Percentiles rank a stretch among this genome's conserved stretches.
Evolutionary conservation across 35 echinoderm and acorn worm genomes (phyloP).

Genomic region (Ophioderma brevispina): DNA sequence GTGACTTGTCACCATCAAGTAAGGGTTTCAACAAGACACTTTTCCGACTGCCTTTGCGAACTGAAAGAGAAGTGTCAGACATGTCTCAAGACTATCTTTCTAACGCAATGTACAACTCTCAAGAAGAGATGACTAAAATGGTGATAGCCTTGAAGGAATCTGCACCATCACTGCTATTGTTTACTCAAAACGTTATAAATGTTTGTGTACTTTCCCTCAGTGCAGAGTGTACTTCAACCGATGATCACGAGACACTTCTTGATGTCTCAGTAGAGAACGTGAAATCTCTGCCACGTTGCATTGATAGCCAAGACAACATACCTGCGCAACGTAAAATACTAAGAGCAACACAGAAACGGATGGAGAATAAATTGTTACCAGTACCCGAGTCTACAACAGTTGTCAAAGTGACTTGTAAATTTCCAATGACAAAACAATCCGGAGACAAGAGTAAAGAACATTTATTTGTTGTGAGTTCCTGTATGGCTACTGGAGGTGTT

Average conservation of each 20-base stretch:
- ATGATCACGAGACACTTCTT: not conserved
- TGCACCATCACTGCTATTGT: conserved; percentile 49
- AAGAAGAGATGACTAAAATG: conserved; percentile 35
- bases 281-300: not conserved
- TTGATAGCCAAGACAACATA: not conserved
- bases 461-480: conserved; percentile 21
- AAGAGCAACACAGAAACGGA: conserved; percentile 9
- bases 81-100: conserved; percentile 18
- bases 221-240: not conserved
- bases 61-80: conserved; percentile 5
- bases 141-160: conserved; percentile 39
- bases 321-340: not conserved
- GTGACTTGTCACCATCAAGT: conserved; percentile 13
- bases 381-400: conserved; percentile 10
- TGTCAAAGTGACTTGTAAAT: not conserved
- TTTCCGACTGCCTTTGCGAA: conserved; percentile 70
- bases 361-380: not conserved
- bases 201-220: conserved; percentile 38
- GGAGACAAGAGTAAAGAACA: conserved; percentile 10
- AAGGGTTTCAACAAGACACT: conserved; percentile 45
- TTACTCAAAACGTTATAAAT: conserved; percentile 66
- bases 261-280: not conserved
- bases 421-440: not conserved
- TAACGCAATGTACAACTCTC: conserved; percentile 23
- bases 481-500: conserved; percentile 28